A percentile compares a stretch with the other conserved stretches of the same genome.
phyloP scores from a whole-genome alignment of 2,888 invertebrate species.

The Rosalia funebris region DNA sequence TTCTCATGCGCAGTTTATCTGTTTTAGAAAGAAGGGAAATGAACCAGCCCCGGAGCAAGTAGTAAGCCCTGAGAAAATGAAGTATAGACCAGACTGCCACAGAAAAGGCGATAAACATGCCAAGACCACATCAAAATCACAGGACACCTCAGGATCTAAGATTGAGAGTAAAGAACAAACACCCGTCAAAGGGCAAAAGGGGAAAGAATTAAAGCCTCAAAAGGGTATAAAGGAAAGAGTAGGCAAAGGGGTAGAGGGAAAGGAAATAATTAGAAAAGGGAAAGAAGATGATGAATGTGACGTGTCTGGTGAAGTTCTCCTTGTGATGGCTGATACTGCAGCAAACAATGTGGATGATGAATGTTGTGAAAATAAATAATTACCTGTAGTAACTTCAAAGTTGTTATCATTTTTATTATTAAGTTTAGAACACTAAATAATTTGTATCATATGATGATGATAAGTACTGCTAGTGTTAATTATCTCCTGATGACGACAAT shows the following conservation, averaged over 20 bases:
- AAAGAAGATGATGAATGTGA: constrained; percentile 1
- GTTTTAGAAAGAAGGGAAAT: constrained; percentile 10
- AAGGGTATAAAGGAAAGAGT: neutral
- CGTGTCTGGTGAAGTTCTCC: neutral
- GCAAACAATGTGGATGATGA: neutral
- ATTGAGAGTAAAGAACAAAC: too few species aligned
- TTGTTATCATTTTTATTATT: too few species aligned
- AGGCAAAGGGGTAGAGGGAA: neutral
- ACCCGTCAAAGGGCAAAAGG: neutral
- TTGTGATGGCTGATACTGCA: neutral
- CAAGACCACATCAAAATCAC: too few species aligned
- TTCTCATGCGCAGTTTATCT: neutral
- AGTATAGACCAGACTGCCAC: constrained; percentile 40
- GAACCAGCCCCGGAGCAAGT: neutral
- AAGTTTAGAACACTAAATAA: too few species aligned
- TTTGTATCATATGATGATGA: too few species aligned
- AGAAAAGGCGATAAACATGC: neutral
- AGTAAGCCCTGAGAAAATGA: constrained; percentile 22
- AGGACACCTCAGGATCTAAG: too few species aligned
- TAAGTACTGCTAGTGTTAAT: too few species aligned
- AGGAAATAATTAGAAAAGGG: neutral
- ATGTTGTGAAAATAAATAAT: constrained; percentile 5
- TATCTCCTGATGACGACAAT: too few species aligned
- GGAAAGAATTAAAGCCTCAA: too few species aligned
- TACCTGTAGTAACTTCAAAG: too few species aligned